Percentiles rank a stretch among this genome's conserved stretches.
phyloP scores from a whole-genome alignment of 2,888 invertebrate species.

The Nymphalis urticae region DNA sequence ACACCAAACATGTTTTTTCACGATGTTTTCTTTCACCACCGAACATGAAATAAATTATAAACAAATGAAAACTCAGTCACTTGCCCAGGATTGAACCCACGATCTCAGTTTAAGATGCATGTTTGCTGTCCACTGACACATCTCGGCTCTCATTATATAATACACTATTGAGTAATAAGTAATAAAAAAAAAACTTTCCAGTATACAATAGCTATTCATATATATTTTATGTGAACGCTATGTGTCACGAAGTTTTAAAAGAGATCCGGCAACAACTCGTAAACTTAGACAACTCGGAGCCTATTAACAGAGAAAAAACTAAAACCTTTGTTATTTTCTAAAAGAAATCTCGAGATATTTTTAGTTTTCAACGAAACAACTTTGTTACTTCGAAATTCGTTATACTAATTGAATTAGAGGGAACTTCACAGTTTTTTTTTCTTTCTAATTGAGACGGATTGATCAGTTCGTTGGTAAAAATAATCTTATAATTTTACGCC shows the following conservation, averaged over 20 bases:
- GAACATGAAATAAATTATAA: too few relatives aligned
- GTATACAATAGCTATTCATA: background rate
- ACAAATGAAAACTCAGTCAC: too few relatives aligned
- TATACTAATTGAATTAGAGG: conserved; percentile 32
- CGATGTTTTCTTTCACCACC: too few relatives aligned
- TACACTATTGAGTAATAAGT: too few relatives aligned
- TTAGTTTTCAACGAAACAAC: conserved; percentile 18
- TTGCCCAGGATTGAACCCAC: too few relatives aligned
- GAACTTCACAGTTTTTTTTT: conserved; percentile 18
- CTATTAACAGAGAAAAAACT: conserved; percentile 13
- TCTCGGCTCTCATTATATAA: too few relatives aligned
- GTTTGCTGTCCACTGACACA: too few relatives aligned
- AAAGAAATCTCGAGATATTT: conserved; percentile 16
- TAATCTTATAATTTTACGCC: conserved; percentile 14
- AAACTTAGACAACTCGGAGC: conserved; percentile 12
- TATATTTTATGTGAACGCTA: conserved; percentile 12
- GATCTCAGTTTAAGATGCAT: too few relatives aligned
- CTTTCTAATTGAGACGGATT: conserved; percentile 33
- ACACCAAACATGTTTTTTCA: too few relatives aligned
- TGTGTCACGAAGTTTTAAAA: conserved; percentile 12
- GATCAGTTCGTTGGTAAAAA: conserved; percentile 25
- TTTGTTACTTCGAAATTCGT: conserved; percentile 22
- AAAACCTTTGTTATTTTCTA: conserved; percentile 16
- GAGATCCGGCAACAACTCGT: conserved; percentile 14
- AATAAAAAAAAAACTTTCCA: too few relatives aligned